phyloP scores from a whole-genome alignment of 2,888 invertebrate genomes.

The Abscondita cerata region DNA sequence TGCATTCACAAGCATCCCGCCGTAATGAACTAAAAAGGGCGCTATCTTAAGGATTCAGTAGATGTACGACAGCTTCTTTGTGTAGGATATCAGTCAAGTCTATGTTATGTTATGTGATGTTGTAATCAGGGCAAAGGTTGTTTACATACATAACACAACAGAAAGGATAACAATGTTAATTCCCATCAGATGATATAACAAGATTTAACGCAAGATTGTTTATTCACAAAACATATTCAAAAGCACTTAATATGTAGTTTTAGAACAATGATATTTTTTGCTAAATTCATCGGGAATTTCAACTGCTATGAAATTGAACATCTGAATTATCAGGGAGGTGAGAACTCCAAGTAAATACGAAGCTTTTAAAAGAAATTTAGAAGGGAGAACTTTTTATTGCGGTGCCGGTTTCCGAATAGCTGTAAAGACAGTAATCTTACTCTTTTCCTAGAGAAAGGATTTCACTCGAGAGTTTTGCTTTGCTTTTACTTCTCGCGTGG shows the following conservation, averaged over 20 bases:
- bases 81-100: too few relatives aligned
- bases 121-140: too few relatives aligned
- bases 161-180: too few relatives aligned
- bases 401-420: slow-evolving; percentile 32
- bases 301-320: slow-evolving; percentile 28
- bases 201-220: background rate
- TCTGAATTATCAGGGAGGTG: slow-evolving; percentile 32
- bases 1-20: too few relatives aligned
- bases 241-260: background rate
- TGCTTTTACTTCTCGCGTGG: slow-evolving; percentile 21
- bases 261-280: slow-evolving; percentile 1
- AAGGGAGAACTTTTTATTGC: slow-evolving; percentile 33
- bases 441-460: slow-evolving; percentile 22
- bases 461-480: slow-evolving; percentile 30
- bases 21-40: too few relatives aligned
- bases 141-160: too few relatives aligned
- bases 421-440: slow-evolving; percentile 29
- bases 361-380: slow-evolving; percentile 34
- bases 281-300: slow-evolving; percentile 26
- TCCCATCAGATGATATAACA: too few relatives aligned
- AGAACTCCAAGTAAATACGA: slow-evolving; percentile 32
- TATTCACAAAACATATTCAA: slow-evolving; percentile 6
- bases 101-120: too few relatives aligned
- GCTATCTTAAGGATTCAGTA: too few relatives aligned
- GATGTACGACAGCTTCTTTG: too few relatives aligned